These are phyloP conservation scores for Perca schrenkii DNA, from an alignment of 2,113 vertebrate species.

Conservation along the genomic window DNA sequence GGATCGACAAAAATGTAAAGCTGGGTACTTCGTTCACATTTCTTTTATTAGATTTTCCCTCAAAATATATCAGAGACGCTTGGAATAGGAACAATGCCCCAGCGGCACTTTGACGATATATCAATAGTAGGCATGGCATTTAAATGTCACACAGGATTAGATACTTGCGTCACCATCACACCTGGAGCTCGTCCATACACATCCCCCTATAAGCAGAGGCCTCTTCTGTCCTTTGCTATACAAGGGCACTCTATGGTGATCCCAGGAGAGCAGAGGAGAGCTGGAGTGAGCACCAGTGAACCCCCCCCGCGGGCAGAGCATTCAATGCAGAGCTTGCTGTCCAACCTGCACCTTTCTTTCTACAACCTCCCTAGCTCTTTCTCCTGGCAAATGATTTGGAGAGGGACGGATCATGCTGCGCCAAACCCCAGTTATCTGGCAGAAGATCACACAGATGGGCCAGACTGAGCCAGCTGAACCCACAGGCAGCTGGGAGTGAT, in stretches of 20 bases:
- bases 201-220: slow-evolving; percentile 42
- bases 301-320: slow-evolving; percentile 40
- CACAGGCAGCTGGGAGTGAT: slow-evolving; percentile 82
- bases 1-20: slow-evolving; percentile 21
- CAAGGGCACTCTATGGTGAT: slow-evolving; percentile 40
- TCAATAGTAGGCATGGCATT: slow-evolving; percentile 79
- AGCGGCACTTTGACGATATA: slow-evolving; percentile 61
- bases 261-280: slow-evolving; percentile 48
- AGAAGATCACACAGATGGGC: slow-evolving; percentile 86
- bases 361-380: slow-evolving; percentile 62
- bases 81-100: slow-evolving; percentile 41
- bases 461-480: slow-evolving; percentile 81
- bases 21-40: slow-evolving; percentile 27
- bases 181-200: slow-evolving; percentile 64
- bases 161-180: slow-evolving; percentile 67
- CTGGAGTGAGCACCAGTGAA: slow-evolving; percentile 30
- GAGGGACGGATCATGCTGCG: slow-evolving; percentile 65
- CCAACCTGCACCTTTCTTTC: slow-evolving; percentile 62
- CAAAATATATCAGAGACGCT: slow-evolving; percentile 59
- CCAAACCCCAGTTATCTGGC: slow-evolving; percentile 84
- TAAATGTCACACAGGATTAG: slow-evolving; percentile 83
- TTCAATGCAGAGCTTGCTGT: slow-evolving; percentile 57
- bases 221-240: slow-evolving; percentile 45
- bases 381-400: slow-evolving; percentile 79
- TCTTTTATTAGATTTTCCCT: slow-evolving; percentile 58